Evolutionary conservation across 2,888 invertebrate species (phyloP).

Genomic region (Epinotia ramella): DNA sequence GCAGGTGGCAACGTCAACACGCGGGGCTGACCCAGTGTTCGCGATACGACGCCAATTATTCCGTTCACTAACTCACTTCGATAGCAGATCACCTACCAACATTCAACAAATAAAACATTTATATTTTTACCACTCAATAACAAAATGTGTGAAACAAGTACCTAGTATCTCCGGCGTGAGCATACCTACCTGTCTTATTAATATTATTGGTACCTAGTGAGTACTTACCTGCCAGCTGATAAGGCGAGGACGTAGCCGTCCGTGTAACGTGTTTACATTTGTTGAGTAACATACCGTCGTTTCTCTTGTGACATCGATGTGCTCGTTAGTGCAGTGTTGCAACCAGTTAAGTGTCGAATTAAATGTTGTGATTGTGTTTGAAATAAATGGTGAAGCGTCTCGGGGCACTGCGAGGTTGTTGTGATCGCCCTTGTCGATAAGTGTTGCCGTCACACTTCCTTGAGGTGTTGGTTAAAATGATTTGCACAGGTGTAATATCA

Average conservation of each 20-base stretch:
- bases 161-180: constrained; percentile 7
- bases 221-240: constrained; percentile 35
- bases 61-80: background rate
- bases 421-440: constrained; percentile 60
- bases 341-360: constrained; percentile 13
- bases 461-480: constrained; percentile 65
- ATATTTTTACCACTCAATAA: background rate
- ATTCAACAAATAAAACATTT: constrained; percentile 6
- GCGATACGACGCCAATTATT: constrained; percentile 5
- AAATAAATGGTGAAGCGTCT: background rate
- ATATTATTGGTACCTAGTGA: constrained; percentile 24
- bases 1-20: constrained; percentile 1
- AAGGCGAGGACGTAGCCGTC: constrained; percentile 49
- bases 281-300: constrained; percentile 52
- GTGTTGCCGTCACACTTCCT: constrained; percentile 67
- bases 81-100: background rate
- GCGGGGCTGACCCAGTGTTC: background rate
- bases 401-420: constrained; percentile 52
- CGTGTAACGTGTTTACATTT: constrained; percentile 57
- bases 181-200: constrained; percentile 14
- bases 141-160: background rate
- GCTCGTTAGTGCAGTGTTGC: constrained; percentile 21
- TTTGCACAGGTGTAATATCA: constrained; percentile 74
- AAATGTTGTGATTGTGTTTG: background rate
- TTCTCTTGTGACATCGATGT: constrained; percentile 41